These are phyloP conservation scores for Plodia interpunctella DNA, from an alignment of 1,140 invertebrate species.

Conservation along the genomic window DNA sequence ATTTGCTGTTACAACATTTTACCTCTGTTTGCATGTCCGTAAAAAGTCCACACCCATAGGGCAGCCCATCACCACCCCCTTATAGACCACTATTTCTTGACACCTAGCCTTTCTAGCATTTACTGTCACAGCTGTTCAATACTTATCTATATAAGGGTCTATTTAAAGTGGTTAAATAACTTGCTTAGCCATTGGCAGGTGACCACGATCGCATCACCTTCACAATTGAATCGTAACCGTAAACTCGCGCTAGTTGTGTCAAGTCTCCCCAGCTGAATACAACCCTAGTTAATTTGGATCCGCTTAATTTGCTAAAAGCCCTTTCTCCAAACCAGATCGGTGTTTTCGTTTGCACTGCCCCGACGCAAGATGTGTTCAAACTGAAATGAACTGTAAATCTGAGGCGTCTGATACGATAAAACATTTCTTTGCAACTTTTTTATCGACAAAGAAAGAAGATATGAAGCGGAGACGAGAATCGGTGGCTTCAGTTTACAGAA, in stretches of 20 bases:
- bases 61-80: constrained; percentile 33
- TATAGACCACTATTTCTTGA: constrained; percentile 35
- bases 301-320: constrained; percentile 5
- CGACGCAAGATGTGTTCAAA: background rate
- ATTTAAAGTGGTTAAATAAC: constrained; percentile 32
- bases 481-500: constrained; percentile 58
- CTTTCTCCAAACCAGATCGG: background rate
- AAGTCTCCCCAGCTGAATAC: constrained; percentile 33
- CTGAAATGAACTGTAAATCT: constrained; percentile 36
- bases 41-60: constrained; percentile 56
- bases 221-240: constrained; percentile 54
- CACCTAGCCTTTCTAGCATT: constrained; percentile 19
- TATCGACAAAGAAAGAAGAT: constrained; percentile 32
- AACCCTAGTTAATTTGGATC: constrained; percentile 26
- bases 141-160: constrained; percentile 22
- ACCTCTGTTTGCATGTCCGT: constrained; percentile 63
- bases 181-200: constrained; percentile 53
- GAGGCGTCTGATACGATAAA: constrained; percentile 27
- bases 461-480: constrained; percentile 59
- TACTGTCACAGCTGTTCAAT: background rate
- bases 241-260: constrained; percentile 46
- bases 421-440: constrained; percentile 19
- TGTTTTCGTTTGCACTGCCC: background rate
- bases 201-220: constrained; percentile 59
- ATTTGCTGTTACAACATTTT: constrained; percentile 56